Base-by-base conservation (phyloP, 2,888 invertebrate genomes). In the Drosophila tanythrix region DNA sequence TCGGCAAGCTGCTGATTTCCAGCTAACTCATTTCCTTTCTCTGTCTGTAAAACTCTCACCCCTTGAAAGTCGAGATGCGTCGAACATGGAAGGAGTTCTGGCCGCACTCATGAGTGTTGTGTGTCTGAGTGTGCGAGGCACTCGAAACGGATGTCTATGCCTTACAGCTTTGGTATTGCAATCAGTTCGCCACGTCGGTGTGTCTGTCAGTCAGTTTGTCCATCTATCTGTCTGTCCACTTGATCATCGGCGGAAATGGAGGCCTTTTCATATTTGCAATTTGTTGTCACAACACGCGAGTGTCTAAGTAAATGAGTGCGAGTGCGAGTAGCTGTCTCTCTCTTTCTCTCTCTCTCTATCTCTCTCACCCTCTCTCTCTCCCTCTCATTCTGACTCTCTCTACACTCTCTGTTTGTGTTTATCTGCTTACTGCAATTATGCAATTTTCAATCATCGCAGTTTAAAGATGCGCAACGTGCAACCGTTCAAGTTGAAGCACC, bases 361-460 rank as follows among this genome's bases (percentile, higher is more conserved):
- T 48, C 11, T 52, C 3, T 15, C 58, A 57, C 15, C 51, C 50
- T 60, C 56, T 43, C 4, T 33, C 21, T 21, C 29, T 48, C 8
- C 48, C 59, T 31, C 29, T 2, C 13, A 7, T 15, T 21, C 21
- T 3, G 13, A 21, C 46, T 15, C 21, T 46, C 46, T 13, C 21
- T 13, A 46, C 46, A 21, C 46, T 46, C 46, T 15, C 21, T 25
- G 46, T 25, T 21, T 46, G 60, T 62, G 52, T 82, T 70, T 71
- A 57, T 57, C 58, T 63, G 55, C 52, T 43, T 56, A 36, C 50
- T 67, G 89, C 89, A 87, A 90, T 87, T 87, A 87, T 87, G 89
- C 89, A 87, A 90, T 89, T 87, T 87, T 90, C 87, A 90, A 87
- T 87, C 87, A 86, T 80, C 88, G 69, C 82, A 83, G 80, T 80